phyloP scores from a whole-genome alignment of 2,797 vertebrate species.

The Crax fasciolata region DNA sequence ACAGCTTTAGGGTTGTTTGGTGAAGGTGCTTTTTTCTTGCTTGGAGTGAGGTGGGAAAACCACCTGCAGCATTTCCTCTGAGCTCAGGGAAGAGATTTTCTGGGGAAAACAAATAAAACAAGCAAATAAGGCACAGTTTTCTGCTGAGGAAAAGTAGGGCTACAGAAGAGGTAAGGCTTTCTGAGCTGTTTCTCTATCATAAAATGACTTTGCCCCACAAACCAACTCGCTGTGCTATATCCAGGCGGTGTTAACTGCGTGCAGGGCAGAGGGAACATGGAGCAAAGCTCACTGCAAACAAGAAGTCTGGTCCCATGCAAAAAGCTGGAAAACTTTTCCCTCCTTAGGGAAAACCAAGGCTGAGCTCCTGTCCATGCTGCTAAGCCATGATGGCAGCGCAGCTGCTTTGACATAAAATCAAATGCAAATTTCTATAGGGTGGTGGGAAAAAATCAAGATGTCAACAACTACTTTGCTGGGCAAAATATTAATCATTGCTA shows the following conservation, averaged over 20 bases:
- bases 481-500: conserved; percentile 54
- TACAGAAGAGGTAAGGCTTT: background rate
- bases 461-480: background rate
- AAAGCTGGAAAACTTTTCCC: background rate
- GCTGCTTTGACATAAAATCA: background rate
- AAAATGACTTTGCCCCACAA: fast-evolving
- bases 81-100: background rate
- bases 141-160: background rate
- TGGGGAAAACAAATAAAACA: fast-evolving
- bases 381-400: fast-evolving
- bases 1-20: background rate
- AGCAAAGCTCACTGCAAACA: background rate
- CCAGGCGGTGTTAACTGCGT: background rate
- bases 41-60: fast-evolving
- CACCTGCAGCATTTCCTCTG: background rate
- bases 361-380: fast-evolving
- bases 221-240: background rate
- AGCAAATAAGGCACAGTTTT: fast-evolving
- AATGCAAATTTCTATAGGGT: background rate
- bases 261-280: fast-evolving
- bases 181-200: background rate
- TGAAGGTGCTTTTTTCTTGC: background rate
- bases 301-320: fast-evolving
- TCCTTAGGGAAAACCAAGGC: fast-evolving
- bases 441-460: background rate